These are phyloP conservation scores for Beris morrisii DNA, from an alignment of 2,888 invertebrate species.

Conservation along the genomic window DNA sequence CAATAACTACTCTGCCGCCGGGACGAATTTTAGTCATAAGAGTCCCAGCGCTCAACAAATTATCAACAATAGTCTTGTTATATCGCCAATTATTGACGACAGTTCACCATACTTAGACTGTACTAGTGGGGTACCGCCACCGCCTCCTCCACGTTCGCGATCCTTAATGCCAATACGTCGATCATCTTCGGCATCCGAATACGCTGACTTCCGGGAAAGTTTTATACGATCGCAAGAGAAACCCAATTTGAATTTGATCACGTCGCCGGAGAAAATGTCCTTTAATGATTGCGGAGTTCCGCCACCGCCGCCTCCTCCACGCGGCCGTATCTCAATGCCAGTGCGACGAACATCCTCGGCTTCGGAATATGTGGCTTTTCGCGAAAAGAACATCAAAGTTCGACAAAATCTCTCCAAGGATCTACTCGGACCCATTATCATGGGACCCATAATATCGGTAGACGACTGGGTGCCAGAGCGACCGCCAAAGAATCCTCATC, in stretches of 20 bases:
- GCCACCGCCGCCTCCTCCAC: slow-evolving; percentile 56
- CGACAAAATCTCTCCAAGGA: slow-evolving; percentile 48
- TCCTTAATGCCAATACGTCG: slow-evolving; percentile 55
- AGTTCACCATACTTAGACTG: slow-evolving; percentile 28
- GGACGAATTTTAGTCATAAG: slow-evolving; percentile 10
- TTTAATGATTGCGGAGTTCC: slow-evolving; percentile 56
- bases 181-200: slow-evolving; percentile 72
- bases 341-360: slow-evolving; percentile 65
- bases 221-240: slow-evolving; percentile 43
- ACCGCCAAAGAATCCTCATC: slow-evolving; percentile 74
- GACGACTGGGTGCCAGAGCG: slow-evolving; percentile 74
- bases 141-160: slow-evolving; percentile 53
- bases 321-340: slow-evolving; percentile 46
- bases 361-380: slow-evolving; percentile 63
- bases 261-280: slow-evolving; percentile 53
- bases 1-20: slow-evolving; percentile 37
- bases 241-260: slow-evolving; percentile 41
- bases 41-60: slow-evolving; percentile 32
- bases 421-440: slow-evolving; percentile 63
- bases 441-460: slow-evolving; percentile 65
- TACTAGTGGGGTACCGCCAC: slow-evolving; percentile 45
- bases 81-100: slow-evolving; percentile 26
- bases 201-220: slow-evolving; percentile 58
- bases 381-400: slow-evolving; percentile 52
- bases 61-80: slow-evolving; percentile 26